Conservation (phyloP, 2,797 vertebrate species). For the Parotocinclus haroldoi region DNA sequence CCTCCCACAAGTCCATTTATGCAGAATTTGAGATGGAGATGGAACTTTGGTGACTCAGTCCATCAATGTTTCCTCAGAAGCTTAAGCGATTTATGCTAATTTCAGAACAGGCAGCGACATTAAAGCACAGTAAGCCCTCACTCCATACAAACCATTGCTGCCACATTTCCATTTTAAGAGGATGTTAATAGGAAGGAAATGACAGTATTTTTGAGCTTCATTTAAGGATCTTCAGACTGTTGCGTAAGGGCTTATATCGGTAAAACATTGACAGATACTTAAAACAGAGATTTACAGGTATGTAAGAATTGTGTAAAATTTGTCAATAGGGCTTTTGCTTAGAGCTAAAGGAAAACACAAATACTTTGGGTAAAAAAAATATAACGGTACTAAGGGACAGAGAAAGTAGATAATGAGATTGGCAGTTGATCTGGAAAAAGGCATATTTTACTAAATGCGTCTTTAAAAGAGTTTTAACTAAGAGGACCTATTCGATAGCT, state of each 20-base stretch:
- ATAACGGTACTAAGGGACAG: conserved; percentile 13
- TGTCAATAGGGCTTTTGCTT: neutral
- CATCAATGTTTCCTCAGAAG: neutral
- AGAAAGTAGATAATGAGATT: conserved; percentile 22
- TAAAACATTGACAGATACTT: too few species aligned
- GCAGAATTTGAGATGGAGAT: conserved; percentile 10
- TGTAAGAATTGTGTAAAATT: too few species aligned
- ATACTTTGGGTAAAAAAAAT: conserved; percentile 12
- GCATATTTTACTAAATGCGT: conserved; percentile 5
- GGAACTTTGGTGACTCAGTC: too few species aligned
- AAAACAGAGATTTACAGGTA: too few species aligned
- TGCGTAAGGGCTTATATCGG: too few species aligned
- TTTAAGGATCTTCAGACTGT: too few species aligned
- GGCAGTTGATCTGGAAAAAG: conserved; percentile 30
- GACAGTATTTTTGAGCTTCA: too few species aligned
- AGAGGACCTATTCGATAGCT: conserved; percentile 25
- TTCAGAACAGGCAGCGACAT: conserved; percentile 35
- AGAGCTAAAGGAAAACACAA: conserved; percentile 4
- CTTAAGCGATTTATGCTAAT: conserved; percentile 43
- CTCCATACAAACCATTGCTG: conserved; percentile 12
- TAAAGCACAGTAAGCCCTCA: conserved; percentile 30
- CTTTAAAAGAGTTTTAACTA: conserved; percentile 30
- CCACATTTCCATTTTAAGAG: conserved; percentile 51
- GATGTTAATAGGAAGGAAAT: conserved; percentile 41
- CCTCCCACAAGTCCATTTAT: neutral